Evolutionary conservation across 2,888 invertebrate genomes (phyloP).

Genomic region (Dorcus parallelipipedus): DNA sequence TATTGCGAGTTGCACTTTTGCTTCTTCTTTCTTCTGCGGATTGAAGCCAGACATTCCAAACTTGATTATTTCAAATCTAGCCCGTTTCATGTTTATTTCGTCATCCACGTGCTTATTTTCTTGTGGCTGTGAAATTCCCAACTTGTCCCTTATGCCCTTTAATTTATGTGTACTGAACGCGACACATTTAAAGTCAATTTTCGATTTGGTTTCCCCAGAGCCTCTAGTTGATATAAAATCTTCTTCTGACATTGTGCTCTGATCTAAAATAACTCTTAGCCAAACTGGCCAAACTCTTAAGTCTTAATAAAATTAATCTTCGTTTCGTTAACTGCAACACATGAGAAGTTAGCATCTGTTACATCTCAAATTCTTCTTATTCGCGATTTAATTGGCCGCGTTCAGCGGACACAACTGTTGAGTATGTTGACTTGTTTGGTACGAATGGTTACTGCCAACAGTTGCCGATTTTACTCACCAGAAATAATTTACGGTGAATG

Average conservation of each 20-base stretch:
- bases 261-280: too few species aligned
- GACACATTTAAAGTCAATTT: slow-evolving; percentile 49
- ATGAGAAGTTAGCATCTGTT: too few species aligned
- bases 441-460: too few species aligned
- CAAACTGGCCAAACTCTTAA: too few species aligned
- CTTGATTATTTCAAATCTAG: slow-evolving; percentile 77
- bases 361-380: too few species aligned
- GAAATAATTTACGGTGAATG: too few species aligned
- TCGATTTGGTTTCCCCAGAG: slow-evolving; percentile 50
- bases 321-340: too few species aligned
- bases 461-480: too few species aligned
- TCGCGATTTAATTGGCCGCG: too few species aligned
- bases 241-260: neutral
- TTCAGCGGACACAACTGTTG: too few species aligned
- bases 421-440: too few species aligned
- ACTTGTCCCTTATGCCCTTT: slow-evolving; percentile 41
- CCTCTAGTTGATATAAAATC: slow-evolving; percentile 52
- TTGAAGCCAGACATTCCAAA: slow-evolving; percentile 79
- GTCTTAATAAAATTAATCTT: too few species aligned
- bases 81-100: slow-evolving; percentile 70
- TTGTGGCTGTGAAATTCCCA: neutral
- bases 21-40: slow-evolving; percentile 67
- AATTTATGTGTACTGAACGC: slow-evolving; percentile 56
- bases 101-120: slow-evolving; percentile 37
- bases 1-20: slow-evolving; percentile 73